A percentile compares a stretch with the other conserved stretches of the same genome.
These are phyloP conservation scores for Ferdinandea cuprea DNA, from an alignment of 2,888 invertebrate species.

Conservation along the genomic window DNA sequence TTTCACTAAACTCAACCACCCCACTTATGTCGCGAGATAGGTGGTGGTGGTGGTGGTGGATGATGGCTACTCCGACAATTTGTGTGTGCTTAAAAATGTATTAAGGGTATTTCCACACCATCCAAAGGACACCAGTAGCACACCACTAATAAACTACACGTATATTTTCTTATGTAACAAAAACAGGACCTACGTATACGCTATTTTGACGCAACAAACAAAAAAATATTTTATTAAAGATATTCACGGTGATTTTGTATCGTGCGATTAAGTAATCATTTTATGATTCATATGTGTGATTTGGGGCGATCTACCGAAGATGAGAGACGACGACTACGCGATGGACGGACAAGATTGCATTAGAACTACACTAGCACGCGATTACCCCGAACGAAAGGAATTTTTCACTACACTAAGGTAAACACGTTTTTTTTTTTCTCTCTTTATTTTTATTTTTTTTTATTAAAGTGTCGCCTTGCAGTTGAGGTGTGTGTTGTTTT, in stretches of 20 bases:
- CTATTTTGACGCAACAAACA: neutral
- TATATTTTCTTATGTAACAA: conserved; percentile 51
- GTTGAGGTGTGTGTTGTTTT: conserved; percentile 62
- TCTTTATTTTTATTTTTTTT: conserved; percentile 3
- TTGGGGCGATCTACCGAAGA: conserved; percentile 37
- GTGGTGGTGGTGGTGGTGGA: no score
- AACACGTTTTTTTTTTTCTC: conserved; percentile 28
- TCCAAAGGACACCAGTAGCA: conserved; percentile 20
- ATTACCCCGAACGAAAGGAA: conserved; percentile 14
- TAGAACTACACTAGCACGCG: conserved; percentile 58
- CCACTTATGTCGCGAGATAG: conserved; percentile 3
- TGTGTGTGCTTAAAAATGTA: conserved; percentile 65
- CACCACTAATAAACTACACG: conserved; percentile 31
- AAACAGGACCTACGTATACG: conserved; percentile 12
- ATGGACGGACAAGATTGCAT: conserved; percentile 61
- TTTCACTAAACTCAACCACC: conserved; percentile 28
- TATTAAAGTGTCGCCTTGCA: conserved; percentile 31
- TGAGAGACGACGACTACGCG: conserved; percentile 24
- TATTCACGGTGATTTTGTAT: conserved; percentile 40
- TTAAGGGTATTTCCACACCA: conserved; percentile 39
- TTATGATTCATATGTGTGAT: conserved; percentile 52
- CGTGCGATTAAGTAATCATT: conserved; percentile 66
- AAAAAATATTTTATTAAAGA: conserved; percentile 1
- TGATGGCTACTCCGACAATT: conserved; percentile 20
- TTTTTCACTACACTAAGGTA: conserved; percentile 32